Evolutionary conservation across 2,888 invertebrate species (phyloP).

Genomic region (Ochropleura leucogaster): DNA sequence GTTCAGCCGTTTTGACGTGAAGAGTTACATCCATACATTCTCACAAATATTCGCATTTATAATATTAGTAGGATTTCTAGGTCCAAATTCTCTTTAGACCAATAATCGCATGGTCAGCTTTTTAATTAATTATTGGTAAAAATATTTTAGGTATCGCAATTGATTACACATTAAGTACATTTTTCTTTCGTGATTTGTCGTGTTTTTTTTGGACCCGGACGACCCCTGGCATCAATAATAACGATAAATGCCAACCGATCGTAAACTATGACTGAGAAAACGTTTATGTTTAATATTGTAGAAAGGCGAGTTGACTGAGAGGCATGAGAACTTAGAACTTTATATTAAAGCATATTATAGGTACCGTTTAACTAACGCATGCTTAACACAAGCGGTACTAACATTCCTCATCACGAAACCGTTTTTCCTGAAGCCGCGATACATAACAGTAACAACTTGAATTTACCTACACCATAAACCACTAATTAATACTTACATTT

Average conservation of each 20-base stretch:
- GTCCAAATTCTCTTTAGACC: too few relatives aligned
- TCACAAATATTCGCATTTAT: too few relatives aligned
- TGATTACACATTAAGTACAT: too few relatives aligned
- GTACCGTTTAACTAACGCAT: conserved; percentile 30
- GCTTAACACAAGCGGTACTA: conserved; percentile 20
- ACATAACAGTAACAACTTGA: not conserved
- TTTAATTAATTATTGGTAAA: too few relatives aligned
- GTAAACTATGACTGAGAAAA: conserved; percentile 26
- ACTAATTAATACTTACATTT: not conserved
- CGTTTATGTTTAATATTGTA: conserved; percentile 33
- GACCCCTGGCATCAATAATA: not conserved
- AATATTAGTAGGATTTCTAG: too few relatives aligned
- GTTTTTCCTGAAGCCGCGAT: conserved; percentile 11
- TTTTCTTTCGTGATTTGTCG: too few relatives aligned
- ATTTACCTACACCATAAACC: not conserved
- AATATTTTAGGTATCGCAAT: too few relatives aligned
- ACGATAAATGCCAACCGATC: conserved; percentile 26
- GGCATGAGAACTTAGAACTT: conserved; percentile 18
- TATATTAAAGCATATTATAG: conserved; percentile 1
- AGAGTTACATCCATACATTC: too few relatives aligned
- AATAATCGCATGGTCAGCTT: too few relatives aligned
- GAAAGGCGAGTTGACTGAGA: conserved; percentile 10
- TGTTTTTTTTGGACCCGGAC: too few relatives aligned
- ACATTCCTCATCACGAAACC: conserved; percentile 16
- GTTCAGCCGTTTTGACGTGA: too few relatives aligned